Evolutionary conservation across 92 coral and sea anemone genomes (phyloP).

Genomic region (Chrysogorgia sp.): DNA sequence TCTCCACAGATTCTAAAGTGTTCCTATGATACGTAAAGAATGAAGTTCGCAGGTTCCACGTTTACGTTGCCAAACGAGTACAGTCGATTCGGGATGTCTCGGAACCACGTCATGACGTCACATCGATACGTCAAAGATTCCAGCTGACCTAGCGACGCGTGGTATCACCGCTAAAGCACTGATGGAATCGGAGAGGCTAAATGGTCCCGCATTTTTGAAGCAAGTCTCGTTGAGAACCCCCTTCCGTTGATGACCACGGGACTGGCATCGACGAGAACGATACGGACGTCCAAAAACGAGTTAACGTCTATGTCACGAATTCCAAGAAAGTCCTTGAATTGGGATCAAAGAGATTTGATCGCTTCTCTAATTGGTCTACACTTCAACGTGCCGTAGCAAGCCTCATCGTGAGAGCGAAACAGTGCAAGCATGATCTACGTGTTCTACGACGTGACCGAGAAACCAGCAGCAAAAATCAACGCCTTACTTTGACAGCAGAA

Average conservation of each 20-base stretch:
- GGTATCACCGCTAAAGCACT: slow-evolving; percentile 29
- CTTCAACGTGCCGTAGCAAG: too few relatives aligned
- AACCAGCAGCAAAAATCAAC: not conserved
- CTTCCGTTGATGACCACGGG: too few relatives aligned
- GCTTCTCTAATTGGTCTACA: slow-evolving; percentile 46
- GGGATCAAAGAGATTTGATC: slow-evolving; percentile 34
- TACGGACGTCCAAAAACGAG: not conserved
- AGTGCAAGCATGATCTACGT: too few relatives aligned
- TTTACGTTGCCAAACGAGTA: slow-evolving; percentile 62
- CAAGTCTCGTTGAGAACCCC: too few relatives aligned
- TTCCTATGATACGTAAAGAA: slow-evolving; percentile 64
- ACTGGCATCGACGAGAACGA: not conserved
- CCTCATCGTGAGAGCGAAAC: too few relatives aligned
- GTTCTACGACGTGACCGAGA: too few relatives aligned
- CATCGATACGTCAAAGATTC: slow-evolving; percentile 33
- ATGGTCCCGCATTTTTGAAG: slow-evolving; percentile 46
- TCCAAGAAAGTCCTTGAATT: too few relatives aligned
- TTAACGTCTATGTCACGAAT: not conserved
- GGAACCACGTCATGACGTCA: slow-evolving; percentile 47
- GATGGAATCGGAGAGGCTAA: slow-evolving; percentile 29
- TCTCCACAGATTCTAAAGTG: slow-evolving; percentile 62
- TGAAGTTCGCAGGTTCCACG: slow-evolving; percentile 59
- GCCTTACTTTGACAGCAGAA: not conserved
- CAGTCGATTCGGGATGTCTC: slow-evolving; percentile 50
- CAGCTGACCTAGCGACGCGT: slow-evolving; percentile 51